Evolutionary conservation across 2,797 vertebrate genomes (phyloP).

Genomic region (Lates japonicus): DNA sequence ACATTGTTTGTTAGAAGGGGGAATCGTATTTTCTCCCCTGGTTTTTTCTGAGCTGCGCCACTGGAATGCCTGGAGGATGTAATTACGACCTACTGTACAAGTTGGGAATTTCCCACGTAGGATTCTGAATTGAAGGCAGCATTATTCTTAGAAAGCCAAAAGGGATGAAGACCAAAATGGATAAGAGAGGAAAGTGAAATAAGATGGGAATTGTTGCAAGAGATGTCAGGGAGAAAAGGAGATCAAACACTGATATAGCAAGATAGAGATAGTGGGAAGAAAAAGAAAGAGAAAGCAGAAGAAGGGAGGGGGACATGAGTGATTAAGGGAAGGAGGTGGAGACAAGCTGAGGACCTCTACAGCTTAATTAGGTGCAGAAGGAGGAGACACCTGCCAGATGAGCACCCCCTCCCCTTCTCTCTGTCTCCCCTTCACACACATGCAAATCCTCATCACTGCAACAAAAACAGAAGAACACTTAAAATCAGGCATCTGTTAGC

Average conservation of each 20-base stretch:
- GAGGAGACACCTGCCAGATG: constrained; percentile 71
- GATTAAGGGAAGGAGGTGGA: constrained; percentile 69
- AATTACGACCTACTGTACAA: constrained; percentile 64
- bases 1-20: constrained; percentile 39
- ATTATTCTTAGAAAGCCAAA: constrained; percentile 41
- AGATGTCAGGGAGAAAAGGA: constrained; percentile 1
- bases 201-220: background rate
- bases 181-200: background rate
- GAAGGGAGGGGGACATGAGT: constrained; percentile 37
- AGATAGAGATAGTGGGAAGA: background rate
- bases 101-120: constrained; percentile 58
- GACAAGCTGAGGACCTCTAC: constrained; percentile 54
- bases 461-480: constrained; percentile 33
- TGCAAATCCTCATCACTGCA: constrained; percentile 16
- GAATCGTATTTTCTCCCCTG: constrained; percentile 25
- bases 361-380: constrained; percentile 70
- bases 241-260: background rate
- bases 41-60: constrained; percentile 46
- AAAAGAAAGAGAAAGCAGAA: constrained; percentile 20
- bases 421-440: constrained; percentile 9
- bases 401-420: constrained; percentile 21
- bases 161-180: constrained; percentile 13
- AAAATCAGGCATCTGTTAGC: constrained; percentile 45
- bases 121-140: constrained; percentile 32
- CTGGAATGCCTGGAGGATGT: constrained; percentile 67